Percentiles rank a stretch among this genome's conserved stretches.
Evolutionary conservation across 1,140 invertebrate genomes (phyloP).

Genomic region (Ericerus pela): DNA sequence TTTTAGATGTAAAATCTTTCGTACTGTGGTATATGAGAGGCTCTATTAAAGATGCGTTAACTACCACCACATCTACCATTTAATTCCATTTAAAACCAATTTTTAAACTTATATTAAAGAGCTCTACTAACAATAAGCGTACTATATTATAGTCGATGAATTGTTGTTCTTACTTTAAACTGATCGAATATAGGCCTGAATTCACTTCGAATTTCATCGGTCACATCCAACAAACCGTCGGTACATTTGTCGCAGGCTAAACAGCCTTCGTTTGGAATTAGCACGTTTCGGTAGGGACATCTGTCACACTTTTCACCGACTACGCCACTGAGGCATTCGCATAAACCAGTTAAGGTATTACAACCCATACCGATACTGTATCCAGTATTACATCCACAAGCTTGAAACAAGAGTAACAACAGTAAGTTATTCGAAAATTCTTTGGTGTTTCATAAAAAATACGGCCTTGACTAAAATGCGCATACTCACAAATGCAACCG

Average conservation of each 20-base stretch:
- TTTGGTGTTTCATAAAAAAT: background rate
- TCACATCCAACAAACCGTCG: conserved; percentile 70
- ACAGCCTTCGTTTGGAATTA: conserved; percentile 50
- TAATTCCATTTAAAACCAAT: no score
- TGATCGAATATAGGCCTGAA: conserved; percentile 50
- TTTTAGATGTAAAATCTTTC: no score
- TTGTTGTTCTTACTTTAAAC: conserved; percentile 41
- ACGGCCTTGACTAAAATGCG: conserved; percentile 1
- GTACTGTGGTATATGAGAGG: no score
- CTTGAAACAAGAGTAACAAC: conserved; percentile 31
- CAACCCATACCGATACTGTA: conserved; percentile 81
- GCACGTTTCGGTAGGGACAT: conserved; percentile 72
- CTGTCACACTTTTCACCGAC: conserved; percentile 88
- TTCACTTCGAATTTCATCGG: conserved; percentile 50
- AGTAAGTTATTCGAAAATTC: background rate
- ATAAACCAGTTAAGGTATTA: conserved; percentile 75
- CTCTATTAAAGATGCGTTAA: no score
- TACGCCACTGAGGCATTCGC: conserved; percentile 86
- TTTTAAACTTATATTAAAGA: no score
- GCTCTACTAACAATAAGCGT: no score
- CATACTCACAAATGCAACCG: conserved; percentile 70
- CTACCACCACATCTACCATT: no score
- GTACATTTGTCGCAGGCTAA: conserved; percentile 77
- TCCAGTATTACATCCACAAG: conserved; percentile 71
- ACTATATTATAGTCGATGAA: no score